These are phyloP conservation scores for Atta cephalotes DNA, from an alignment of 1,140 invertebrate species.

Conservation along the genomic window DNA sequence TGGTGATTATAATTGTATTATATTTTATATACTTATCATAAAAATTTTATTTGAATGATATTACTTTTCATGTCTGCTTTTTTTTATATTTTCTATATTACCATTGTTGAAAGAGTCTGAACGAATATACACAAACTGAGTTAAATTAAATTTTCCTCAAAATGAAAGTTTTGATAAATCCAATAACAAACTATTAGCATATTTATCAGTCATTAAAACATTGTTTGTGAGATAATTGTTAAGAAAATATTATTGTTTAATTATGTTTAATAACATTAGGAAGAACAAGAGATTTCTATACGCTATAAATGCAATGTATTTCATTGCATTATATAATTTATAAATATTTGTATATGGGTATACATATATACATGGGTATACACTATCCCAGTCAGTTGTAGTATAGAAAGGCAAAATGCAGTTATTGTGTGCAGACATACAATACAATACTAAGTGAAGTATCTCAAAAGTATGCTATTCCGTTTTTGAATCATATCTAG, in stretches of 20 bases:
- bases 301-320: background rate
- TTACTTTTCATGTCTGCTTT: background rate
- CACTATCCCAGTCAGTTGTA: background rate
- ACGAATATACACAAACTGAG: background rate
- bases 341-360: conserved; percentile 7
- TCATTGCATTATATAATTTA: background rate
- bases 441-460: background rate
- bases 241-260: conserved; percentile 1
- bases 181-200: background rate
- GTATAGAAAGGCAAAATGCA: background rate
- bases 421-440: background rate
- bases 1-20: background rate
- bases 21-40: background rate
- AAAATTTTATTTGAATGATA: background rate
- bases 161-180: background rate
- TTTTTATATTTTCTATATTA: background rate
- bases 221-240: background rate
- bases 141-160: conserved; percentile 8
- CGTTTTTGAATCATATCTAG: background rate
- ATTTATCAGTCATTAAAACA: background rate
- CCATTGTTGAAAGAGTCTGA: background rate
- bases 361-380: background rate
- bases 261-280: background rate
- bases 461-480: background rate
- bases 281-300: background rate